A percentile compares a stretch with the other conserved stretches of the same genome.
Conservation (phyloP, 2,888 invertebrate genomes). For the Eupithecia pulchellata region DNA sequence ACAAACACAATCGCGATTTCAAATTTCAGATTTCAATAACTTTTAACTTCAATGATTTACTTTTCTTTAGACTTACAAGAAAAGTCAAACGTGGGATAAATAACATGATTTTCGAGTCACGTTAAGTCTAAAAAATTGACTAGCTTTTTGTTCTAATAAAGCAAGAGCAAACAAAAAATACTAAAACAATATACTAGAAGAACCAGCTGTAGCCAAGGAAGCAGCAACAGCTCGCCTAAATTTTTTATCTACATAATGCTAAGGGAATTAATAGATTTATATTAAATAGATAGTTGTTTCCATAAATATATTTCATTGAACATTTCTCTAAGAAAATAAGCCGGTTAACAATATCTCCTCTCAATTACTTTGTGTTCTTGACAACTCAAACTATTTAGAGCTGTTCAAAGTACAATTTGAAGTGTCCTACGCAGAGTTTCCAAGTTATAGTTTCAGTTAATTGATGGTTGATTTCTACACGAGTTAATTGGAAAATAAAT, state of each 20-base stretch:
- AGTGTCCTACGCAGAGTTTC: background rate
- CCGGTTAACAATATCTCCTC: background rate
- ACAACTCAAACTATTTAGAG: background rate
- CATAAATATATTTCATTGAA: background rate
- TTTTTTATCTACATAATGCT: background rate
- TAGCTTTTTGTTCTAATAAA: too few species aligned
- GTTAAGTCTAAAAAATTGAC: too few species aligned
- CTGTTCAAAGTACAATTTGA: background rate
- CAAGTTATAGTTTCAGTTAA: background rate
- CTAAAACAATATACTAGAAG: too few species aligned
- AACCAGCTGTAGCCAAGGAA: background rate
- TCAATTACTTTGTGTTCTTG: background rate
- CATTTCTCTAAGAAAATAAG: background rate
- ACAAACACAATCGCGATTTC: too few species aligned
- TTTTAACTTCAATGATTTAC: too few species aligned
- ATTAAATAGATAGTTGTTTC: background rate
- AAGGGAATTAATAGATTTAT: background rate
- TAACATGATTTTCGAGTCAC: too few species aligned
- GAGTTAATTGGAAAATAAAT: background rate
- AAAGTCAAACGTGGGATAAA: too few species aligned
- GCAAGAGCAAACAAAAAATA: too few species aligned
- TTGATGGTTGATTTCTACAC: background rate
- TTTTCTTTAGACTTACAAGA: too few species aligned
- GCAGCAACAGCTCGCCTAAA: background rate
- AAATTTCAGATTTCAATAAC: too few species aligned